Evolutionary conservation across 2,888 invertebrate genomes (phyloP).

Genomic region (Steinernema carpocapsae): DNA sequence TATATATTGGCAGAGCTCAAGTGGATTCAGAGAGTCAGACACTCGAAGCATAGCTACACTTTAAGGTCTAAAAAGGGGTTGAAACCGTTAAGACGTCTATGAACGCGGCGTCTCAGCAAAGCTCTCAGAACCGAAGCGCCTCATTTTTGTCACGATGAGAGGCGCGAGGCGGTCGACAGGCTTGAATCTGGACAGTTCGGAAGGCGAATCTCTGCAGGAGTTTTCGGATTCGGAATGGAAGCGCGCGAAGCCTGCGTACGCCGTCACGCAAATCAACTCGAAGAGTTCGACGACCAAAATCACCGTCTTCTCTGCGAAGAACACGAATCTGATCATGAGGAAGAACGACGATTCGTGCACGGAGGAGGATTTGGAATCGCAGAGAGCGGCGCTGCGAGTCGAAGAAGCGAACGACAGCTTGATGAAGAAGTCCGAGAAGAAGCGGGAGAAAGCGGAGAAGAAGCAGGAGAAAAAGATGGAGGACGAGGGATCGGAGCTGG

Average conservation of each 20-base stretch:
- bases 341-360: neutral
- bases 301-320: slow-evolving; percentile 3
- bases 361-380: neutral
- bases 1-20: slow-evolving; percentile 7
- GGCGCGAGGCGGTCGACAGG: neutral
- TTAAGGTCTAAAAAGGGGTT: no score
- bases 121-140: no score
- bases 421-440: neutral
- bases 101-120: neutral
- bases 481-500: neutral
- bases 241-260: neutral
- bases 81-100: no score
- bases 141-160: neutral
- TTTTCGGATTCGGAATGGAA: slow-evolving; percentile 5
- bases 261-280: neutral
- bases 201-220: slow-evolving; percentile 19
- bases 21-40: no score
- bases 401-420: neutral
- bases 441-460: neutral
- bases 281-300: neutral
- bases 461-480: neutral
- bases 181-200: neutral
- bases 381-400: no score
- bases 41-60: no score
- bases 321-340: neutral